These are phyloP conservation scores for Labia minor DNA, from an alignment of 2,888 invertebrate genomes.

Conservation along the genomic window DNA sequence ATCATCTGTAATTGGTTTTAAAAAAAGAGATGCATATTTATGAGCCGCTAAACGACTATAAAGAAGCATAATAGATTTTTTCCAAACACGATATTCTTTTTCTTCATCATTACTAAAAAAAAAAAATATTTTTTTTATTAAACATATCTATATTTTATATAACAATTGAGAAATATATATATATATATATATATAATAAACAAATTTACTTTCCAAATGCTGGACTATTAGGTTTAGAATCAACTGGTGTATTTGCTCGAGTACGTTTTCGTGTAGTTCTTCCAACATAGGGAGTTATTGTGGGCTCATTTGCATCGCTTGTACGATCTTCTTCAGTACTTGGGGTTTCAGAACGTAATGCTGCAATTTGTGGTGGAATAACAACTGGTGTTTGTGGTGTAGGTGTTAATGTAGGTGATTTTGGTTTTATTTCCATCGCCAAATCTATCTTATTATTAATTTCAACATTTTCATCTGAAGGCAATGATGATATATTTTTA, in stretches of 20 bases:
- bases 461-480: too few species aligned
- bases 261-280: slow-evolving; percentile 15
- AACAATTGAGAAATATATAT: background rate
- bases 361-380: background rate
- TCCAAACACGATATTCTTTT: slow-evolving; percentile 70
- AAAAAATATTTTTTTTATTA: too few species aligned
- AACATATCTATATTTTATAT: too few species aligned
- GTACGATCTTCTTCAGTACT: slow-evolving; percentile 23
- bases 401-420: background rate
- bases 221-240: slow-evolving; percentile 53
- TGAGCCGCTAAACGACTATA: slow-evolving; percentile 65
- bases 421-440: background rate
- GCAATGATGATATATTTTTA: too few species aligned
- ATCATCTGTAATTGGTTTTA: slow-evolving; percentile 76
- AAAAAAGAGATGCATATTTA: slow-evolving; percentile 75
- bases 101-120: slow-evolving; percentile 50
- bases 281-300: background rate
- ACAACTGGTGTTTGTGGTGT: background rate
- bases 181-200: background rate
- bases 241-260: slow-evolving; percentile 30
- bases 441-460: too few species aligned
- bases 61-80: slow-evolving; percentile 78
- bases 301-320: slow-evolving; percentile 23
- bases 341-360: slow-evolving; percentile 20
- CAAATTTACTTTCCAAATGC: slow-evolving; percentile 28